phyloP scores from a whole-genome alignment of 2,888 invertebrate genomes.

The Hedya salicella region DNA sequence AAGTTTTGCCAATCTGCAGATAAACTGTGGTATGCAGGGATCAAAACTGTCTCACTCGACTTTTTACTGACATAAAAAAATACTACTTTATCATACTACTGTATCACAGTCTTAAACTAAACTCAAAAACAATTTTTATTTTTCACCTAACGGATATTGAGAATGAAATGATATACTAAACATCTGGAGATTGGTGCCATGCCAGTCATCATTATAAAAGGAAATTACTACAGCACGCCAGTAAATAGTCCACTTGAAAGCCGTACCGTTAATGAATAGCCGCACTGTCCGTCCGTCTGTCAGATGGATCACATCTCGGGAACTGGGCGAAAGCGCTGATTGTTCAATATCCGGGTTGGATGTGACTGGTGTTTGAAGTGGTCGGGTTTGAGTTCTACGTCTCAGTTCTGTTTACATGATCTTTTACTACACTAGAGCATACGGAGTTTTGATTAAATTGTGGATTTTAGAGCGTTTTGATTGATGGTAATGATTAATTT shows the following conservation, averaged over 20 bases:
- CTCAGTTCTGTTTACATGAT: background rate
- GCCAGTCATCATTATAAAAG: constrained; percentile 23
- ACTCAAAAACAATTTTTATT: background rate
- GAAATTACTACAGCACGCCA: constrained; percentile 11
- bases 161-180: background rate
- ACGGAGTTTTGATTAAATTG: no score
- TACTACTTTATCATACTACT: no score
- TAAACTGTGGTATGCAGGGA: no score
- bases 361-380: constrained; percentile 1
- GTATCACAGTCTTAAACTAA: no score
- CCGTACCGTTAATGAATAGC: constrained; percentile 11
- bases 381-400: constrained; percentile 2
- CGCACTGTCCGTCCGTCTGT: constrained; percentile 28
- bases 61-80: no score
- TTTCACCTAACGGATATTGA: background rate
- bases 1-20: no score
- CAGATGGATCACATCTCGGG: constrained; percentile 9
- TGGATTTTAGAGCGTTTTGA: no score
- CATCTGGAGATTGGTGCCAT: constrained; percentile 1
- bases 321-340: constrained; percentile 16
- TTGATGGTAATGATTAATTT: no score
- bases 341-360: constrained; percentile 23
- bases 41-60: no score
- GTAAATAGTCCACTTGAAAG: constrained; percentile 20
- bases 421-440: background rate